Evolutionary conservation across 2,888 invertebrate species (phyloP).

Genomic region (Lasius fuliginosus): DNA sequence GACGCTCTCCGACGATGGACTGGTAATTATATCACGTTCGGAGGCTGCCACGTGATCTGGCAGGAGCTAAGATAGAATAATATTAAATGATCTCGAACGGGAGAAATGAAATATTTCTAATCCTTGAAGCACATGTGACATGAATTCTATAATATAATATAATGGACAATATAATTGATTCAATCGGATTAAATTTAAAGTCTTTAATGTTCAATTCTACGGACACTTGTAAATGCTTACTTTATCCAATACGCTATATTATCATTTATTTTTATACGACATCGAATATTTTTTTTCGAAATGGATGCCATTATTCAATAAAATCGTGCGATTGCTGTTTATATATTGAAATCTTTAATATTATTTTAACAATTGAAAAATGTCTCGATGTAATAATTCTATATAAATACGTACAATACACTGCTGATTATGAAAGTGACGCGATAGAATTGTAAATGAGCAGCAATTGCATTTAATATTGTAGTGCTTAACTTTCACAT

Average conservation of each 20-base stretch:
- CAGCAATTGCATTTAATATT: slow-evolving; percentile 33
- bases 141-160: not conserved
- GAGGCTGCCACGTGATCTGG: slow-evolving; percentile 28
- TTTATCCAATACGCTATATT: not conserved
- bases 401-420: not conserved
- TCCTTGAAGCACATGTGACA: not conserved
- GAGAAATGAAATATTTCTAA: slow-evolving; percentile 43
- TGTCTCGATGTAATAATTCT: slow-evolving; percentile 8
- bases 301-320: not conserved
- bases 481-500: slow-evolving; percentile 31
- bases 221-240: not conserved
- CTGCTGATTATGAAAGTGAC: slow-evolving; percentile 4
- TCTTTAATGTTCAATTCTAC: slow-evolving; percentile 2
- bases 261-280: not conserved
- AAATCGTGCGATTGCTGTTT: not conserved
- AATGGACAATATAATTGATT: no score
- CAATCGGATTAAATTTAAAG: not conserved
- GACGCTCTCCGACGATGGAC: slow-evolving; percentile 49
- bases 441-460: slow-evolving; percentile 41
- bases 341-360: not conserved
- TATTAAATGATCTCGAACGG: slow-evolving; percentile 1
- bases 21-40: slow-evolving; percentile 58
- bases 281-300: not conserved
- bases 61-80: slow-evolving; percentile 18
- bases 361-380: not conserved